These are phyloP conservation scores for Montipora cactus DNA, from an alignment of 64 coral and sea anemone species.

Conservation along the genomic window DNA sequence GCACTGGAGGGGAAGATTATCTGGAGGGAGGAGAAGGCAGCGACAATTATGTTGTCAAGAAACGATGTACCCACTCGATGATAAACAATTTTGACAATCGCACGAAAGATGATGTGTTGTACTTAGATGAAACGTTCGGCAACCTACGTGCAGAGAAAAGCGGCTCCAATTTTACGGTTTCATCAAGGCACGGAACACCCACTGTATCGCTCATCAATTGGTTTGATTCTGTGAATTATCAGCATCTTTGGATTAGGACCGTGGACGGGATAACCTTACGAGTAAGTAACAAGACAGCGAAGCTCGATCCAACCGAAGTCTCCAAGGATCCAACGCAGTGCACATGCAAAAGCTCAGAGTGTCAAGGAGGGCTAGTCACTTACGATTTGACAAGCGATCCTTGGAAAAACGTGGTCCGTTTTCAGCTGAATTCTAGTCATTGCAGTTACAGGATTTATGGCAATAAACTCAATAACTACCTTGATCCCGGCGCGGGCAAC, in stretches of 20 bases:
- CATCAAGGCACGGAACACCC: not conserved
- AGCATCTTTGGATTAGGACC: constrained; percentile 44
- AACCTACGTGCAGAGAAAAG: not conserved
- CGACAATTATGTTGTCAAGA: constrained; percentile 55
- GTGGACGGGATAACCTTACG: constrained; percentile 28
- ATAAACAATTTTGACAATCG: constrained; percentile 40
- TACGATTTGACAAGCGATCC: constrained; percentile 13
- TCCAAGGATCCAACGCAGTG: constrained; percentile 58
- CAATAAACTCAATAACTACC: constrained; percentile 53
- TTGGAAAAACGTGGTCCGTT: constrained; percentile 47
- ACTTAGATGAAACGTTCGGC: constrained; percentile 24
- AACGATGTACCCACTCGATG: not conserved
- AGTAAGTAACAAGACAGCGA: not conserved
- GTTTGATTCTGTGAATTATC: constrained; percentile 3
- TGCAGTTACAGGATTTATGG: constrained; percentile 64
- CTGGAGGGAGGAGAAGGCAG: constrained; percentile 25
- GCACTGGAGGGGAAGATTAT: constrained; percentile 42
- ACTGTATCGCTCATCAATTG: not conserved
- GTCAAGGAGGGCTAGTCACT: not conserved
- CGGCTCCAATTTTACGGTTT: not conserved
- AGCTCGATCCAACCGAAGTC: constrained; percentile 28
- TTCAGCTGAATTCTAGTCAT: constrained; percentile 55
- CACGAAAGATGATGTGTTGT: constrained; percentile 39
- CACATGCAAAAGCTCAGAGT: not conserved
- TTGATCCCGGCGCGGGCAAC: constrained; percentile 54